Conservation (phyloP, 2,888 invertebrate genomes). For the Venusia cambrica region DNA sequence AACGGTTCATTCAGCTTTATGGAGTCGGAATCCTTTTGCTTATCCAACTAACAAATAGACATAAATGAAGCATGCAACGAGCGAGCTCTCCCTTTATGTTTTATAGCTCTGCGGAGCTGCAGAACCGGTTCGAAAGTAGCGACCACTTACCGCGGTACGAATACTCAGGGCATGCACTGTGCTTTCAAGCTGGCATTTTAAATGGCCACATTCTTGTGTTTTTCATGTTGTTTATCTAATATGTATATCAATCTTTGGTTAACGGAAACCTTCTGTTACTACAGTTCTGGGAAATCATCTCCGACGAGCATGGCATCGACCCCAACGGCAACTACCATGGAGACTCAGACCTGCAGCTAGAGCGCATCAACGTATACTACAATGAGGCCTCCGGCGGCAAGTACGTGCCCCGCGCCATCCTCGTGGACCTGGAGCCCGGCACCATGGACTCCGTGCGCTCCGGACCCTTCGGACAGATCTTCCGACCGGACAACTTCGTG, state of each 20-base stretch:
- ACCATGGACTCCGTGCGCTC: constrained; percentile 86
- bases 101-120: constrained; percentile 28
- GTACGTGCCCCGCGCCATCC: constrained; percentile 70
- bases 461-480: constrained; percentile 86
- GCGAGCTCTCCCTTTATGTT: constrained; percentile 39
- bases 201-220: constrained; percentile 46
- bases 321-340: constrained; percentile 94
- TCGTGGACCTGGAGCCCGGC: constrained; percentile 69
- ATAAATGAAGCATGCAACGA: constrained; percentile 38
- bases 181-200: constrained; percentile 62
- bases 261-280: constrained; percentile 86
- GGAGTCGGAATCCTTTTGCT: constrained; percentile 36
- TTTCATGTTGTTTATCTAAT: constrained; percentile 29
- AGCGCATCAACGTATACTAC: constrained; percentile 97
- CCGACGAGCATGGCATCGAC: constrained; percentile 96
- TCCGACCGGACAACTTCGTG: constrained; percentile 88
- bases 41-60: constrained; percentile 13
- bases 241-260: too few relatives aligned
- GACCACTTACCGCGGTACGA: constrained; percentile 46
- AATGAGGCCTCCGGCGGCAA: constrained; percentile 90
- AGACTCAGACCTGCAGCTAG: constrained; percentile 94
- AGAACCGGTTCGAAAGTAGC: constrained; percentile 68
- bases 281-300: constrained; percentile 95
- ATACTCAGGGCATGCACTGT: constrained; percentile 43
- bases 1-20: constrained; percentile 64